A percentile compares a stretch with the other conserved stretches of the same genome.
These are phyloP conservation scores for Pammene aurita DNA, from an alignment of 2,888 invertebrate genomes.

Conservation along the genomic window DNA sequence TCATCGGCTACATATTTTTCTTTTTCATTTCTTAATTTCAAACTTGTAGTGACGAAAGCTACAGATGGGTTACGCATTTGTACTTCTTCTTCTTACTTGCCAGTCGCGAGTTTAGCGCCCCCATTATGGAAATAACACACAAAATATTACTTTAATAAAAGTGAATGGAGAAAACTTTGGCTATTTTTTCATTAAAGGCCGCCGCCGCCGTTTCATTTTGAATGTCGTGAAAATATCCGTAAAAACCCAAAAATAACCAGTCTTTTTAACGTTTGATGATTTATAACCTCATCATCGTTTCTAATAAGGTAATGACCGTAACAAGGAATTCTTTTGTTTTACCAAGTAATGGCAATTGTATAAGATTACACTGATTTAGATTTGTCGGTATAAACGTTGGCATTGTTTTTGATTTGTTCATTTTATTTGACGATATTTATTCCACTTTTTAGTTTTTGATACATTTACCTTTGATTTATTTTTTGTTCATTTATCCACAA, in stretches of 20 bases:
- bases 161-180: constrained; percentile 15
- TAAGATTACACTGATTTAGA: constrained; percentile 13
- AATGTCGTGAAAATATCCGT: constrained; percentile 12
- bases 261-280: not conserved
- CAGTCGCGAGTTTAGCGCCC: not conserved
- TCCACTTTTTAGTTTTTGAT: not conserved
- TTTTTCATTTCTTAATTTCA: too few relatives aligned
- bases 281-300: constrained; percentile 5
- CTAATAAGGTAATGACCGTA: constrained; percentile 12
- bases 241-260: not conserved
- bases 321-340: constrained; percentile 21
- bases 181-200: constrained; percentile 16
- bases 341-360: constrained; percentile 2
- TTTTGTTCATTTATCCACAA: too few relatives aligned
- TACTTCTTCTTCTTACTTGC: too few relatives aligned
- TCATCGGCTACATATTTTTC: too few relatives aligned
- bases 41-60: too few relatives aligned
- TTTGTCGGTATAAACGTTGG: constrained; percentile 10
- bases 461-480: too few relatives aligned
- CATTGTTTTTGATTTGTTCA: constrained; percentile 7
- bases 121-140: constrained; percentile 4
- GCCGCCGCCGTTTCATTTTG: constrained; percentile 10
- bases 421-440: not conserved
- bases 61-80: too few relatives aligned
- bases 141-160: constrained; percentile 18